Evolutionary conservation across 2,797 vertebrate genomes (phyloP).

Genomic region (Tenualosa thibaudeaui): DNA sequence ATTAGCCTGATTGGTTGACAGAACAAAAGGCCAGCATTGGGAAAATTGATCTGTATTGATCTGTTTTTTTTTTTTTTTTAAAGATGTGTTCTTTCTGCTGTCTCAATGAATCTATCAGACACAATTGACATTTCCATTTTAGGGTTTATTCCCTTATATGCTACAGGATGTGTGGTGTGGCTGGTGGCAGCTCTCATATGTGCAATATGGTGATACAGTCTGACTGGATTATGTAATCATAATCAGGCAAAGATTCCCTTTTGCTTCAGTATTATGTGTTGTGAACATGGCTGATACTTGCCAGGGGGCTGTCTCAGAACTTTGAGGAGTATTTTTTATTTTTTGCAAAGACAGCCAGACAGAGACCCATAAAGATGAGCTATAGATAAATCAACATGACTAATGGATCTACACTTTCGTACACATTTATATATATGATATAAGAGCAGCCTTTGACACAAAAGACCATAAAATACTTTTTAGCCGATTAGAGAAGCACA

Average conservation of each 20-base stretch:
- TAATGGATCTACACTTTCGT: background rate
- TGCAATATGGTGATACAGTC: background rate
- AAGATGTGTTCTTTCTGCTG: background rate
- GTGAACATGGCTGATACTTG: background rate
- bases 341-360: background rate
- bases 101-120: conserved; percentile 33
- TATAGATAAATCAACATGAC: background rate
- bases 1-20: conserved; percentile 37
- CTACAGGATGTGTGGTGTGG: background rate
- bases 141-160: background rate
- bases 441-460: too few relatives aligned
- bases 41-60: conserved; percentile 29
- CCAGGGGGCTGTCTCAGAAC: background rate
- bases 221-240: background rate
- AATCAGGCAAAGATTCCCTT: background rate
- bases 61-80: conserved; percentile 20
- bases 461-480: too few relatives aligned
- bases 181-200: background rate
- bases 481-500: too few relatives aligned
- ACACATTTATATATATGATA: too few relatives aligned
- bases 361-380: background rate
- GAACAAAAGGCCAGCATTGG: conserved; percentile 7
- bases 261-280: background rate
- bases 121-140: conserved; percentile 39
- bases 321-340: background rate